These are phyloP conservation scores for Panulirus ornatus DNA, from an alignment of 1,140 invertebrate species.

Conservation along the genomic window DNA sequence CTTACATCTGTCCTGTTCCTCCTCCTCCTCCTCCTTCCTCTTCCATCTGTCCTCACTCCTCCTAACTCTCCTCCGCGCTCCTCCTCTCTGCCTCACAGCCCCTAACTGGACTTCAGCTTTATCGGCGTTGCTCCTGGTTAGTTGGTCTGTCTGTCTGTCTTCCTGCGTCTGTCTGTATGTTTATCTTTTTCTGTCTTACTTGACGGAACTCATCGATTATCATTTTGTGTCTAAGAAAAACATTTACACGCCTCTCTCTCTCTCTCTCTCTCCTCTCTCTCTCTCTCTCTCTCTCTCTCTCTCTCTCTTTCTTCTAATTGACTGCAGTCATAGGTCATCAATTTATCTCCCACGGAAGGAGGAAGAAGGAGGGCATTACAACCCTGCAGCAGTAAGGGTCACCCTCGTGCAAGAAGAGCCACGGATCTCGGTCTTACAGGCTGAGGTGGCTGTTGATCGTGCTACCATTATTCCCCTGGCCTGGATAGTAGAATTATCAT, in stretches of 20 bases:
- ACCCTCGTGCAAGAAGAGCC: not conserved
- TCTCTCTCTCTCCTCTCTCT: not conserved
- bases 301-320: slow-evolving; percentile 2
- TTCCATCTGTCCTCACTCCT: not conserved
- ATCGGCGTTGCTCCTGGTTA: too few species aligned
- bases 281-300: slow-evolving; percentile 1
- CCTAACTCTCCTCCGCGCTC: not conserved
- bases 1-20: not conserved
- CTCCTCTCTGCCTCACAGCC: not conserved
- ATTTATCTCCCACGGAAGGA: too few species aligned
- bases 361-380: not conserved
- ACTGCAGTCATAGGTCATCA: too few species aligned
- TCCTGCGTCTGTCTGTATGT: not conserved
- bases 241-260: not conserved
- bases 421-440: not conserved
- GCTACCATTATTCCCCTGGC: too few species aligned
- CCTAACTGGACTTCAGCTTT: too few species aligned
- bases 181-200: too few species aligned
- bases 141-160: not conserved
- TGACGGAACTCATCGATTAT: too few species aligned
- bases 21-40: not conserved
- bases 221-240: not conserved
- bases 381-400: not conserved
- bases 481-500: slow-evolving; percentile 1
- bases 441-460: not conserved